These are phyloP conservation scores for Cnemophilus loriae DNA, from an alignment of 2,113 vertebrate species.

Conservation along the genomic window DNA sequence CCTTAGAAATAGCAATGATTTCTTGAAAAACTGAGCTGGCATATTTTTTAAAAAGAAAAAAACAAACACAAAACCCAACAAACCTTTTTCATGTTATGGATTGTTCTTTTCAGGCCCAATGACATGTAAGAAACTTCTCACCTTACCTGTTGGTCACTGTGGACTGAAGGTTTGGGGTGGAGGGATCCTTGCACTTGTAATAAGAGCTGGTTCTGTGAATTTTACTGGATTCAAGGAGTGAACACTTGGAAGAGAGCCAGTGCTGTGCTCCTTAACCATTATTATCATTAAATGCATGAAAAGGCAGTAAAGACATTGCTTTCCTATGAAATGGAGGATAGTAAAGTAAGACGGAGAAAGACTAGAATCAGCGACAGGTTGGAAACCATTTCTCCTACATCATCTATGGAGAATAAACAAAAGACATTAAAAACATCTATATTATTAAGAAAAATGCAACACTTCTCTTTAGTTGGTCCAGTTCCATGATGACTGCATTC, in stretches of 20 bases:
- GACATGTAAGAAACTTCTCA: background rate
- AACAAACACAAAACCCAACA: rapidly evolving
- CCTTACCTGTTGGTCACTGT: background rate
- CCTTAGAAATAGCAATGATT: background rate
- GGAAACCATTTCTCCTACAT: background rate
- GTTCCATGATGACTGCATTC: background rate
- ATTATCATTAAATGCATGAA: background rate
- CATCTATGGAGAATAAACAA: background rate
- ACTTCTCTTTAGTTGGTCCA: background rate
- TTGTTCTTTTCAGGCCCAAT: background rate
- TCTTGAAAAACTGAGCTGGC: background rate
- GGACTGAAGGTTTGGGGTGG: background rate
- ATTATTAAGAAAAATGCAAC: background rate
- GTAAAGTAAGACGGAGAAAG: background rate
- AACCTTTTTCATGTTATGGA: background rate
- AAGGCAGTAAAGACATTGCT: background rate
- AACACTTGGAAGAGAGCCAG: background rate
- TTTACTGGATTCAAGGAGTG: background rate
- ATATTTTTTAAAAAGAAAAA: background rate
- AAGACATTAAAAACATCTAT: background rate
- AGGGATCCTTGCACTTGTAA: background rate
- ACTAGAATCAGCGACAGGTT: rapidly evolving
- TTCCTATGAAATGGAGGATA: background rate
- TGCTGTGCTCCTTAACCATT: background rate
- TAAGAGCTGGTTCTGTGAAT: background rate